phyloP scores from a whole-genome alignment of 2,888 invertebrate species.

The Noctua janthina region DNA sequence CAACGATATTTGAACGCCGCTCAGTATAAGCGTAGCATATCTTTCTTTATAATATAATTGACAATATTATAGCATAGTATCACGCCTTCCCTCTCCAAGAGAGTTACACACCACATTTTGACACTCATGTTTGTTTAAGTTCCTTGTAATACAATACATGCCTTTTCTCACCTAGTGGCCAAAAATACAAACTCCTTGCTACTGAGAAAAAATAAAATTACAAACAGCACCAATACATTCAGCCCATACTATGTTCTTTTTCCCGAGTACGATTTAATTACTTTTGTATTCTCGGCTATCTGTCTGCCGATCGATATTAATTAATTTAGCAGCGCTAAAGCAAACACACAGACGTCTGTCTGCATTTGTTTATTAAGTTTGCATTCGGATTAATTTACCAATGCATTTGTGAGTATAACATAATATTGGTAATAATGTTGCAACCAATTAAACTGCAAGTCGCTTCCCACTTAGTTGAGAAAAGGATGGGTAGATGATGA shows the following conservation, averaged over 20 bases:
- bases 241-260: background rate
- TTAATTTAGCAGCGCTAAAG: conserved; percentile 37
- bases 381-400: conserved; percentile 14
- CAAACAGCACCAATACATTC: background rate
- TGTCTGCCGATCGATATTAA: conserved; percentile 29
- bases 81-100: background rate
- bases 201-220: background rate
- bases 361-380: conserved; percentile 36
- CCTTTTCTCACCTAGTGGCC: background rate
- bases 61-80: too few species aligned
- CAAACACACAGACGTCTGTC: conserved; percentile 25
- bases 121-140: background rate
- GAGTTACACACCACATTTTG: background rate
- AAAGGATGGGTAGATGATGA: background rate
- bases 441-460: background rate
- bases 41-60: too few species aligned
- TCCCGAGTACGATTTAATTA: conserved; percentile 27
- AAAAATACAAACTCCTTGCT: background rate
- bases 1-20: too few species aligned
- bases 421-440: background rate
- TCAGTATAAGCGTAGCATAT: too few species aligned
- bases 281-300: conserved; percentile 16
- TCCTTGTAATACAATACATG: fast-evolving
- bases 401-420: background rate
- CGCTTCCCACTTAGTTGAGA: too few species aligned